Evolutionary conservation across 2,797 vertebrate genomes (phyloP).

Genomic region (Mycteria americana): DNA sequence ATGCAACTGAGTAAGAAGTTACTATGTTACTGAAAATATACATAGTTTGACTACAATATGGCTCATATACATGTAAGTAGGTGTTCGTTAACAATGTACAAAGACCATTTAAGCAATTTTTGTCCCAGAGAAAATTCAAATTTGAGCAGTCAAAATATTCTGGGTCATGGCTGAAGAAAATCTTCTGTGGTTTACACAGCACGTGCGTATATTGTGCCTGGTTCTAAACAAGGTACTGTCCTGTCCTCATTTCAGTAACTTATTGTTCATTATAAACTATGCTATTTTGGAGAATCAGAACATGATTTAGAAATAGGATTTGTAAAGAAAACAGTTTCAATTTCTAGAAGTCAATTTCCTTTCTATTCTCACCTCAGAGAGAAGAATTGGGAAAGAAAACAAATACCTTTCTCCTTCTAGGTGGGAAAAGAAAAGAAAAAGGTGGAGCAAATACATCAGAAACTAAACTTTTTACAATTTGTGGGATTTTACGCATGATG

Average conservation of each 20-base stretch:
- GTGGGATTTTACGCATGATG: background rate
- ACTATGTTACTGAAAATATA: background rate
- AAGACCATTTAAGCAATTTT: background rate
- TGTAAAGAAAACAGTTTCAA: background rate
- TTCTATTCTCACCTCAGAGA: background rate
- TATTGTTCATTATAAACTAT: background rate
- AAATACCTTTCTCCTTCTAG: background rate
- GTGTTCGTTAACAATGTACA: background rate
- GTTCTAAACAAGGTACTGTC: background rate
- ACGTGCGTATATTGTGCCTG: fast-evolving
- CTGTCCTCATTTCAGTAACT: background rate
- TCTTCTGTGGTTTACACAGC: background rate
- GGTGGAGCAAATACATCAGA: background rate
- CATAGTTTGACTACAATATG: background rate
- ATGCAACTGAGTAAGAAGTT: background rate
- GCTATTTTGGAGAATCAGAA: background rate
- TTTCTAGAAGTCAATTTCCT: background rate
- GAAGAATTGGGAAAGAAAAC: background rate
- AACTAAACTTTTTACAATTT: background rate
- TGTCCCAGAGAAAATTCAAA: background rate
- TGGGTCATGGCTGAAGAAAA: background rate
- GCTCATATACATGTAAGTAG: background rate
- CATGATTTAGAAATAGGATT: background rate
- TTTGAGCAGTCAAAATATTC: background rate
- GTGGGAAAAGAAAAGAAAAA: background rate